Evolutionary conservation across 2,888 invertebrate genomes (phyloP).

Genomic region (Cheilosia grossa): DNA sequence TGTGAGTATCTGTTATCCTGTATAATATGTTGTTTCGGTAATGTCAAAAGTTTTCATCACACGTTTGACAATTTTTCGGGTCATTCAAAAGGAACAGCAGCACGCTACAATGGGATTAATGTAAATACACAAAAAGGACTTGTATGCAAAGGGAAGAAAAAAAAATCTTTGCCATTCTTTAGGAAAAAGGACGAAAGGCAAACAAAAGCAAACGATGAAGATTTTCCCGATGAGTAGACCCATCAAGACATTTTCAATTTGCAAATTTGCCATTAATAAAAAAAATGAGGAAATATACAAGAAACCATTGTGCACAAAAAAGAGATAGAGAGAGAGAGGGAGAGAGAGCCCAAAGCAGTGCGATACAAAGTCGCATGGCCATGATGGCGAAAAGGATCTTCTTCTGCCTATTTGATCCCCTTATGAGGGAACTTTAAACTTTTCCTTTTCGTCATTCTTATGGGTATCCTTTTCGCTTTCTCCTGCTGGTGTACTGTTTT

Average conservation of each 20-base stretch:
- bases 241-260: slow-evolving; percentile 72
- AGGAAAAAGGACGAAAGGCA: neutral
- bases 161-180: neutral
- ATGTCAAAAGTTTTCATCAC: slow-evolving; percentile 63
- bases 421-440: slow-evolving; percentile 60
- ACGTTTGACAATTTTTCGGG: slow-evolving; percentile 51
- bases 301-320: slow-evolving; percentile 9
- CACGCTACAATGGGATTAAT: slow-evolving; percentile 50
- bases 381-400: slow-evolving; percentile 55
- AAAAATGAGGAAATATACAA: neutral
- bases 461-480: slow-evolving; percentile 23
- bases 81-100: slow-evolving; percentile 18
- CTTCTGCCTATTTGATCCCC: slow-evolving; percentile 59
- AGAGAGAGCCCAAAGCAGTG: slow-evolving; percentile 4
- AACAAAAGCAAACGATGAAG: slow-evolving; percentile 44
- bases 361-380: slow-evolving; percentile 40
- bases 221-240: slow-evolving; percentile 65
- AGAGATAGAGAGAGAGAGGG: slow-evolving; percentile 6
- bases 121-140: slow-evolving; percentile 29
- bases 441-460: slow-evolving; percentile 40
- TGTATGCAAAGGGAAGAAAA: slow-evolving; percentile 14
- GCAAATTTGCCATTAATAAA: slow-evolving; percentile 59
- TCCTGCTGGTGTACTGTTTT: neutral
- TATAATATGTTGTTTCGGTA: slow-evolving; percentile 38
- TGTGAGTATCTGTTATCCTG: slow-evolving; percentile 38